Conservation (phyloP, 2,113 vertebrate genomes). For the Ahaetulla prasina region DNA sequence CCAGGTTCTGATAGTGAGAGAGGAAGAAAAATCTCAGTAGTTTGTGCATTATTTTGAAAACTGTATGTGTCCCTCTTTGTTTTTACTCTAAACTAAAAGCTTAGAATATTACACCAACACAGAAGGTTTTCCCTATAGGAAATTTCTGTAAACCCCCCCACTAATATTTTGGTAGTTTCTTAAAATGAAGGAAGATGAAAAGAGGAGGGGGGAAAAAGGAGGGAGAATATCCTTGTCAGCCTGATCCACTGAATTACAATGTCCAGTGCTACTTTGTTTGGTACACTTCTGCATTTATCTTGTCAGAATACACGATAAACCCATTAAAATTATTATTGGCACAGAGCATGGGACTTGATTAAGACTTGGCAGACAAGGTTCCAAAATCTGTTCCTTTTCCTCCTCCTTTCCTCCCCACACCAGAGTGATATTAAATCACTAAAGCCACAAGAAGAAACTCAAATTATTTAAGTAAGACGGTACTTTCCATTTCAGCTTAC, state of each 20-base stretch:
- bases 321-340: conserved; percentile 71
- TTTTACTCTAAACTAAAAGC: background rate
- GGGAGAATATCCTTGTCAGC: conserved; percentile 46
- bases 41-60: background rate
- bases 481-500: conserved; percentile 80
- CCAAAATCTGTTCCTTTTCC: background rate
- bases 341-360: conserved; percentile 69
- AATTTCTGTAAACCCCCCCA: background rate
- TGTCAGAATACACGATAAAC: conserved; percentile 60
- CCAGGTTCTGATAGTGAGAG: background rate
- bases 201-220: background rate
- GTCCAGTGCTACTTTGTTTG: conserved; percentile 55
- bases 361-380: conserved; percentile 60
- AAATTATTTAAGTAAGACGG: conserved; percentile 72
- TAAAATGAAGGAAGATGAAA: background rate
- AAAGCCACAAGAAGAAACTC: conserved; percentile 67
- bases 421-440: conserved; percentile 59
- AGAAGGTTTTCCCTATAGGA: background rate
- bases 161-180: background rate
- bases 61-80: background rate
- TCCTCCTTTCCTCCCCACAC: background rate
- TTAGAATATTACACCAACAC: background rate
- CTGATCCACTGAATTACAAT: conserved; percentile 39
- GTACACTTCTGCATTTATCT: conserved; percentile 57
- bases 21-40: background rate